Evolutionary conservation across 2,888 invertebrate species (phyloP), one percentile per base, ranked within the genome.

Genomic region (Sphecodes monilicornis): DNA sequence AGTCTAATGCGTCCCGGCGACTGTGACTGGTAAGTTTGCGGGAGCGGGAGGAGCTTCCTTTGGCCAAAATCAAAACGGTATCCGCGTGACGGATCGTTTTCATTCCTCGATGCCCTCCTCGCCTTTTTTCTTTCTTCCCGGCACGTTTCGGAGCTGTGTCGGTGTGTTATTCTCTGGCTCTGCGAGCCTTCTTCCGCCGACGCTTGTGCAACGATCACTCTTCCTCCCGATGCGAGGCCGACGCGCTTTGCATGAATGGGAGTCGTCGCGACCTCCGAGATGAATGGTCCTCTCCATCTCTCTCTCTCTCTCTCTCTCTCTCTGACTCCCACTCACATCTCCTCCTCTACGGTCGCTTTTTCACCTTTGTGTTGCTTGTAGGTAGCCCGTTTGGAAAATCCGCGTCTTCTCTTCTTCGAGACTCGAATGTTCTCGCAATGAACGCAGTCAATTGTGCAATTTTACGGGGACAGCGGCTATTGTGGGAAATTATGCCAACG

Each of bases 71-170:
- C 76, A 70, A 72, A 76, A 86, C 83, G 84, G 86, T 85, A 87
- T 84, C 85, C 82, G 85, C 86, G 86, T 90, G 91, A 91, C 87
- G 82, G 88, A 91, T 91, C 87, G 90, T 85, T 89, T 88, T 88
- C 83, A 72, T 81, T 88, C 87, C 82, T 86, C 82, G 86, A 85
- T 85, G 87, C 70, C 78, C 76, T 66, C 66, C 66, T 39, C 64
- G 18, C 32, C 32, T 64, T 64, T 32, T 64, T 80, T 46, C 13
- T 75, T 64, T 84, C 84, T 72, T 60, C 66, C 13, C 75, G 80
- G 43, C 75, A 85, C 84, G 85, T 89, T 84, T 89, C 74, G 87
- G 74, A 79, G 77, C 85, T 73, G 54, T 80, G 76, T 82, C 73
- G 85, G 82, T 78, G 82, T 50, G 50, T 83, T 84, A 79, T 80